These are phyloP conservation scores for Perodicticus potto DNA, from an alignment of 2,797 vertebrate genomes.

Conservation along the genomic window DNA sequence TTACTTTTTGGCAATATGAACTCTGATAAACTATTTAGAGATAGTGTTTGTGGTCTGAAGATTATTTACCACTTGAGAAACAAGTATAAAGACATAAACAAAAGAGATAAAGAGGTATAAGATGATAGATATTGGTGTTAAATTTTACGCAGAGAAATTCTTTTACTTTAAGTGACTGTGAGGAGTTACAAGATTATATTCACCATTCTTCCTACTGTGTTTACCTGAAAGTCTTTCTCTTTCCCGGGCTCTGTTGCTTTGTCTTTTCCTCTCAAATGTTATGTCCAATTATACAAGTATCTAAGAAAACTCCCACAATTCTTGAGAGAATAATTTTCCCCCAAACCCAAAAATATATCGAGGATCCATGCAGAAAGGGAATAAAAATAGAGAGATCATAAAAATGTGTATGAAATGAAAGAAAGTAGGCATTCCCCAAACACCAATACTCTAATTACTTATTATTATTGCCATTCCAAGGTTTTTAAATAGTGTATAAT, in stretches of 20 bases:
- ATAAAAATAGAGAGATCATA: not conserved
- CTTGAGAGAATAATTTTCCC: not conserved
- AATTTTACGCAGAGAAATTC: slow-evolving; percentile 79
- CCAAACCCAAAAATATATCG: not conserved
- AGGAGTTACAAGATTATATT: slow-evolving; percentile 69
- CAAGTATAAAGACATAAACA: slow-evolving; percentile 9
- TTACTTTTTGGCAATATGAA: not conserved
- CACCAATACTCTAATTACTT: not conserved
- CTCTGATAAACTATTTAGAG: not conserved
- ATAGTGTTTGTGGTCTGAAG: not conserved
- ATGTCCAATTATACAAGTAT: slow-evolving; percentile 29
- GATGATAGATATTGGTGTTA: slow-evolving; percentile 59
- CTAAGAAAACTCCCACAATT: slow-evolving; percentile 33
- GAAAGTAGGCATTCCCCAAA: not conserved
- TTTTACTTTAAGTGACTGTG: slow-evolving; percentile 79
- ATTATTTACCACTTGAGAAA: slow-evolving; percentile 55
- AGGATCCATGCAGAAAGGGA: slow-evolving; percentile 1
- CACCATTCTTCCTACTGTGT: slow-evolving; percentile 27
- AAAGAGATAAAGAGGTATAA: slow-evolving; percentile 55
- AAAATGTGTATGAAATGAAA: not conserved
- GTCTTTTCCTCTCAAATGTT: slow-evolving; percentile 24
- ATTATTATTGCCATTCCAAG: not conserved
- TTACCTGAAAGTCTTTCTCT: slow-evolving; percentile 66
- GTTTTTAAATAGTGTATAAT: not conserved
- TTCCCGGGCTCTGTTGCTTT: not conserved